Percentiles rank a stretch among this genome's conserved stretches.
These are phyloP conservation scores for Columbina picui DNA, from an alignment of 2,113 vertebrate genomes.

Conservation along the genomic window DNA sequence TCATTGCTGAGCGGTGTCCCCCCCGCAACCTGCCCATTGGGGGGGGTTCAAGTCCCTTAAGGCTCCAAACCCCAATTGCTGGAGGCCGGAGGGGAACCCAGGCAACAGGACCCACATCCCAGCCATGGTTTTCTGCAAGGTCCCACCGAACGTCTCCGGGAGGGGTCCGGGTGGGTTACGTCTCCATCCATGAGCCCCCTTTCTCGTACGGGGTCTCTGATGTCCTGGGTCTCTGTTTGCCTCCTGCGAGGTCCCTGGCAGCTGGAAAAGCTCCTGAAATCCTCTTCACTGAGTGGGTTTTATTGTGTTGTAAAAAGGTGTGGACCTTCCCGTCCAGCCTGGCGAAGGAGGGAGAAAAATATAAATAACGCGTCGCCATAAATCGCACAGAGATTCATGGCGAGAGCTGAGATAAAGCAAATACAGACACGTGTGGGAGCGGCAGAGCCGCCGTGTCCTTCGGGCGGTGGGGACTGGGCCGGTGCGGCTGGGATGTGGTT, in stretches of 20 bases:
- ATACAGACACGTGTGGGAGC: not conserved
- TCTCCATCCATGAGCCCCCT: fast-evolving
- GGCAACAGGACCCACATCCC: not conserved
- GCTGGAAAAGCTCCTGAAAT: not conserved
- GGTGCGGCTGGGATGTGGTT: fast-evolving
- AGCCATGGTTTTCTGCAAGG: not conserved
- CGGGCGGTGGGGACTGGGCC: not conserved
- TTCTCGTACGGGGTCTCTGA: fast-evolving
- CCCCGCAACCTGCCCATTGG: too few species aligned
- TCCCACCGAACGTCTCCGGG: not conserved
- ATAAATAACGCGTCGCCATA: not conserved
- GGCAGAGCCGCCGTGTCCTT: not conserved
- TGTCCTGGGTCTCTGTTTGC: not conserved
- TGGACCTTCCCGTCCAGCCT: conserved; percentile 21
- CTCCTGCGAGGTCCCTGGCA: not conserved
- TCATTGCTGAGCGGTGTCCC: not conserved
- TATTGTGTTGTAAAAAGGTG: conserved; percentile 51
- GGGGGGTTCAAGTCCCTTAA: too few species aligned
- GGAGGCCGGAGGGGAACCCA: not conserved
- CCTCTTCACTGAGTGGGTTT: conserved; percentile 16
- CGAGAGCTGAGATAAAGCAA: conserved; percentile 12
- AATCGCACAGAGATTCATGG: conserved; percentile 18
- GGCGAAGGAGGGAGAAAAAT: not conserved
- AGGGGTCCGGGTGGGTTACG: not conserved
- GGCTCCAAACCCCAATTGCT: fast-evolving